Evolutionary conservation across 2,797 vertebrate species (phyloP), one percentile per base, ranked within the genome.

Genomic region (Sebastolobus altivelis): DNA sequence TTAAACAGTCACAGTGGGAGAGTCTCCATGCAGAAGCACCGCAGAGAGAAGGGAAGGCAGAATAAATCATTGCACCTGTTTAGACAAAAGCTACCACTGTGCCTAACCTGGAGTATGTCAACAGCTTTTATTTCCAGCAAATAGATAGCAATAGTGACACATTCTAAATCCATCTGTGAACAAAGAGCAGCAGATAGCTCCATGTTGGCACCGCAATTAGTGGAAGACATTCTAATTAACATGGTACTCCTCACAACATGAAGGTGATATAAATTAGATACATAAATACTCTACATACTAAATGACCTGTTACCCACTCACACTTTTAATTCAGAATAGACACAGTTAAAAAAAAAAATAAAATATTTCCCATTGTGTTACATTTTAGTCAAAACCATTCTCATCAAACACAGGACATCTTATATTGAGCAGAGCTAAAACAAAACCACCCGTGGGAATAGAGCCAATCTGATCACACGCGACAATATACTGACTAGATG

Each of bases 1-100:
- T 95, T 95, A 95, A 94, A 94, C 88, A 89, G 87, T 93, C 92
- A 82, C 95, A 94, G 93, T 85, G 74, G 94, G 91, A 93, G 88
- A 88, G 88, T 83, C 83, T 92, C 86, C 83, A 77, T 65, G 79
- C 89, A 87, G 88, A 59, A 80, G 86, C 86, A 38, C 79, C 75
- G 16, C 88, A 5, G 86, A 87, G 90, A 87, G 73, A 79, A 74
- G 80, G 74, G 78, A 80, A 76, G 83, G 66, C 81, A 66, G 73
- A 85, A 90, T 93, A 92, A 93, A 92, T 93, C 88, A 80, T 71
- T 60, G 89, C 94, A 94, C 94, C 94, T 94, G 93, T 93, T 92
- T 79, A 92, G 85, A 95, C 92, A 88, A 93, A 90, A 92, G 88
- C 92, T 65, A 89, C 88, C 89, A 74, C 91, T 82, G 86, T 3